Conservation (phyloP, 2,888 invertebrate species). For the Alcis repandata region DNA sequence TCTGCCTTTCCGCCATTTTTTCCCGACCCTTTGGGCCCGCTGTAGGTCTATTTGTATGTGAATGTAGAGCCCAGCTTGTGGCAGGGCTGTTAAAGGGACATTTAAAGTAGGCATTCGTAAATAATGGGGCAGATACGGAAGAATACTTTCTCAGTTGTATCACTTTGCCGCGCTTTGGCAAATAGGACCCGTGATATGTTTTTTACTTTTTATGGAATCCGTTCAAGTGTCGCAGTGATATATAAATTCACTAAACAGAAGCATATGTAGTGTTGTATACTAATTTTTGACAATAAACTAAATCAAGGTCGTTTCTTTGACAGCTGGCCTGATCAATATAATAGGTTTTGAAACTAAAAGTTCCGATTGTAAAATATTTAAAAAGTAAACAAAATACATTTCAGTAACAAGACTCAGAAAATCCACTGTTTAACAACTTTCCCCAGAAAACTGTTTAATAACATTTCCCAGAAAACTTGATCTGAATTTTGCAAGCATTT, state of each 20-base stretch:
- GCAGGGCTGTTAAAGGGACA: conserved; percentile 53
- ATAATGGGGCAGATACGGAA: conserved; percentile 52
- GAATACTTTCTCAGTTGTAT: conserved; percentile 30
- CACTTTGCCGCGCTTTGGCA: conserved; percentile 25
- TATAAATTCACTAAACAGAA: neutral
- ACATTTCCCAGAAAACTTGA: neutral
- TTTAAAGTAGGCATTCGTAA: conserved; percentile 55
- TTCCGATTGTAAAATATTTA: no score
- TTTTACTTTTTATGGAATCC: conserved; percentile 8
- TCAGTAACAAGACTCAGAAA: no score
- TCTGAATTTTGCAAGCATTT: neutral
- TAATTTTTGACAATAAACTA: neutral
- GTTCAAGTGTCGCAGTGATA: neutral
- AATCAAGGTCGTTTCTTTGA: no score
- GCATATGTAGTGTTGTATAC: neutral
- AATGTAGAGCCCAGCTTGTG: conserved; percentile 48
- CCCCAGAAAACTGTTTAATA: no score
- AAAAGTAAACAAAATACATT: neutral
- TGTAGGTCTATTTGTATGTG: conserved; percentile 51
- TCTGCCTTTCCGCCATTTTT: conserved; percentile 48
- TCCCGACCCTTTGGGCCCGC: conserved; percentile 47
- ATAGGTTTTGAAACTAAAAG: no score
- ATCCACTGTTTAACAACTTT: no score
- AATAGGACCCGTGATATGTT: conserved; percentile 31
- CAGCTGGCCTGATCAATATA: no score